Base-by-base conservation (phyloP, 2,797 vertebrate genomes). In the Sphaeramia orbicularis region DNA sequence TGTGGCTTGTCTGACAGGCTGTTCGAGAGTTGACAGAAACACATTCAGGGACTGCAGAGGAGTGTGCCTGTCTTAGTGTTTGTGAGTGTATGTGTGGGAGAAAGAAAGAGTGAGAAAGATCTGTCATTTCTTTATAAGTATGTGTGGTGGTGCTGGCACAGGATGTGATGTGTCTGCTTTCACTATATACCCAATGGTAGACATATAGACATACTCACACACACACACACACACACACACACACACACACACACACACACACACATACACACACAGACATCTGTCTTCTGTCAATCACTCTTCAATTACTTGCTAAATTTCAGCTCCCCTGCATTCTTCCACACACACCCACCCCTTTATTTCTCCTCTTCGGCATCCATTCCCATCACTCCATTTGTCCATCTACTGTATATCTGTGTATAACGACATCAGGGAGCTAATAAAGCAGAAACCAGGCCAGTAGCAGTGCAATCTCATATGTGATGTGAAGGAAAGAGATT, bases 1-100 rank as follows among this genome's bases (percentile, higher is more conserved):
- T 89, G 85, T 84, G 81, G 78, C 83, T 85, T 71, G 74, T 91
- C 82, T 88, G 88, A 90, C 89, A 89, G 89, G 70, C 83, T 81
- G 77, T 56, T 86, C 42, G 19, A 71, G 62, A 65, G 74, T 76
- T 91, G 87, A 90, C 87, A 87, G 78, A 81, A 82, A 80, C 35
- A 47, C 75, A 88, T 76, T 83, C 66, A 71, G 72, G 76, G 68
- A 77, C 78, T 15, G 45, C 73, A 55, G 60, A 73, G 63, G 64
- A 52, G 51, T 72, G 75, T 57, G 58, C 67, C 41, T 6, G 49
- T 72, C 76, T 78, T 45, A 61, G 52, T 81, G 68, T 47, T 30
- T 48, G 63, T 48, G 51, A 59, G 59, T 66, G 53, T 42, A 49
- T 56, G 62, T 74, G 70, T 53, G 72, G 40, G 74, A 64, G 59